A percentile compares a stretch with the other conserved stretches of the same genome.
phyloP scores from a whole-genome alignment of 2,797 vertebrate species.

The Acestrorhynchus altus region DNA sequence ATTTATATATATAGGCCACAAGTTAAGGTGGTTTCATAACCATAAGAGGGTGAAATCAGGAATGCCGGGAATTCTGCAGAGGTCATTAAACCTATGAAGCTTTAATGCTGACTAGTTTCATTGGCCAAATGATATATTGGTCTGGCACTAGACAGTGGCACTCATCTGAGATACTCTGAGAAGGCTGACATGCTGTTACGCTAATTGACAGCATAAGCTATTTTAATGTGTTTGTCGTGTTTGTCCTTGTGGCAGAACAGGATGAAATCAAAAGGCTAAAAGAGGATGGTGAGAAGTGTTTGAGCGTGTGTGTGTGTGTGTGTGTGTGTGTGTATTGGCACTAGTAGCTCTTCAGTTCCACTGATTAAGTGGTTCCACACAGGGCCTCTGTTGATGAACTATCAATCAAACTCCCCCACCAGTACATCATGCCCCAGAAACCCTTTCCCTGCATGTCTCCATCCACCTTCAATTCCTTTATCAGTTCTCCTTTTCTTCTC shows the following conservation, averaged over 20 bases:
- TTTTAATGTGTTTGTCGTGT: neutral
- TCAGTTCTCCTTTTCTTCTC: neutral
- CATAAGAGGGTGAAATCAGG: too few species aligned
- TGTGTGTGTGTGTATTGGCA: neutral
- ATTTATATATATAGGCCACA: too few species aligned
- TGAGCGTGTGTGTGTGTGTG: neutral
- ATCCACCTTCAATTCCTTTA: neutral
- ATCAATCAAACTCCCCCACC: slow-evolving; percentile 3
- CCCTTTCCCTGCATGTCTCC: neutral
- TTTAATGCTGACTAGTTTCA: neutral
- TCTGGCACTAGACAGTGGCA: neutral
- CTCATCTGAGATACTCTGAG: neutral
- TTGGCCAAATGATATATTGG: neutral
- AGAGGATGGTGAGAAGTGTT: neutral
- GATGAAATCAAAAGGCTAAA: neutral
- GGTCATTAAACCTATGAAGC: neutral
- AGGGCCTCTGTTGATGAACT: neutral
- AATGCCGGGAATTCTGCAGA: too few species aligned
- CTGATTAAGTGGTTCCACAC: slow-evolving; percentile 4
- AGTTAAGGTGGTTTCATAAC: too few species aligned
- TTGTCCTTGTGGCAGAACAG: neutral
- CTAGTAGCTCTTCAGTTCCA: neutral
- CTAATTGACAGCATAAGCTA: neutral
- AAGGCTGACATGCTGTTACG: neutral
- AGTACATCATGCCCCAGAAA: slow-evolving; percentile 1